These are phyloP conservation scores for Capreolus pygargus DNA, from an alignment of 2,113 vertebrate species.

Conservation along the genomic window DNA sequence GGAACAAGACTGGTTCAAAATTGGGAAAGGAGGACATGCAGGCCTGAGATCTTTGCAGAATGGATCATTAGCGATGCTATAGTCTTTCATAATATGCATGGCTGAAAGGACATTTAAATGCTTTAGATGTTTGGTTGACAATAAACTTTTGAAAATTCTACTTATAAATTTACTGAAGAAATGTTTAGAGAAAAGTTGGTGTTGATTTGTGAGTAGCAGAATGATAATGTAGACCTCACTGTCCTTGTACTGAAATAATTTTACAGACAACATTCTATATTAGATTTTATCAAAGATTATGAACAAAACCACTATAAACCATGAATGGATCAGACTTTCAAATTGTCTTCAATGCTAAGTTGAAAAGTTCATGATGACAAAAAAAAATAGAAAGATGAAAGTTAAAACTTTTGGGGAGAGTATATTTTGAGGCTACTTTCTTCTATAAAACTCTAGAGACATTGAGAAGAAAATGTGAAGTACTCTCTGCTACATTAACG, in stretches of 20 bases:
- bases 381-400: not conserved
- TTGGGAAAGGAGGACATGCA: not conserved
- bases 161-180: not conserved
- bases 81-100: not conserved
- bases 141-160: not conserved
- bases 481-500: not conserved
- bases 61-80: not conserved
- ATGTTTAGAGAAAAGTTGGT: not conserved
- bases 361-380: not conserved
- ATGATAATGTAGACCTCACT: not conserved
- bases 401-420: not conserved
- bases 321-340: slow-evolving; percentile 5
- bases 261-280: not conserved
- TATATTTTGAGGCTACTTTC: not conserved
- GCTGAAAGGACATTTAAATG: not conserved
- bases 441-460: not conserved
- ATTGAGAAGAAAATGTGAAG: not conserved
- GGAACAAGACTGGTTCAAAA: not conserved
- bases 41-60: not conserved
- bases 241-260: not conserved
- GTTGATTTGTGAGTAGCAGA: not conserved
- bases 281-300: not conserved
- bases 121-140: not conserved
- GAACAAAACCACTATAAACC: not conserved
- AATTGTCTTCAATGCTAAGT: not conserved